Evolutionary conservation across 2,113 vertebrate genomes (phyloP).

Genomic region (Neoarius graeffei): DNA sequence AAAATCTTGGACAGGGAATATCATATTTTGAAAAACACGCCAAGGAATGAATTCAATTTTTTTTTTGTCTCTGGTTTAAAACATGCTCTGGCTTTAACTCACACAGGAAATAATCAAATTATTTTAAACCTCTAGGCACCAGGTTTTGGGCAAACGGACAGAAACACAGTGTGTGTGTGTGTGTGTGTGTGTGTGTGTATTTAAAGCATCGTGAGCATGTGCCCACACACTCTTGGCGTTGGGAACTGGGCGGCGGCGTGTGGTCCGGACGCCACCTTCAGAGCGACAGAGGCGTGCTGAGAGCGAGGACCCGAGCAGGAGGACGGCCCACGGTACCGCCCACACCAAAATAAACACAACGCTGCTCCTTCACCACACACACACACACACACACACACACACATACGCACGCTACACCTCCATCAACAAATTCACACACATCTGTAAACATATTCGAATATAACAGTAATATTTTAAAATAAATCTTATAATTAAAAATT

Average conservation of each 20-base stretch:
- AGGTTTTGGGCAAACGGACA: neutral
- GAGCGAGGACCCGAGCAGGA: slow-evolving; percentile 35
- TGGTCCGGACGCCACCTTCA: slow-evolving; percentile 42
- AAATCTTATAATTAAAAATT: no score
- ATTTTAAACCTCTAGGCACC: slow-evolving; percentile 9
- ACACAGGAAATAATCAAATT: slow-evolving; percentile 2
- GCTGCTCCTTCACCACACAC: neutral
- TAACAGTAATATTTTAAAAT: neutral
- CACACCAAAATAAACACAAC: slow-evolving; percentile 33
- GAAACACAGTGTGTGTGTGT: slow-evolving; percentile 21
- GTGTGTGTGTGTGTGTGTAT: slow-evolving; percentile 24
- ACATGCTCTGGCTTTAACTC: neutral
- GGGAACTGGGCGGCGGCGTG: neutral
- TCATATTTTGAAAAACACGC: neutral
- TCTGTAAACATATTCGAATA: neutral
- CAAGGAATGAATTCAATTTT: neutral
- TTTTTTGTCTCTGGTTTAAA: neutral
- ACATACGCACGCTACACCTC: neutral
- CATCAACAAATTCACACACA: neutral
- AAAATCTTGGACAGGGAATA: neutral
- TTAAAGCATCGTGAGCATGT: slow-evolving; percentile 23
- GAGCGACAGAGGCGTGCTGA: slow-evolving; percentile 39
- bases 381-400: neutral
- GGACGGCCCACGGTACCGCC: slow-evolving; percentile 35
- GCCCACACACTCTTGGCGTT: slow-evolving; percentile 28